Evolutionary conservation across 1,140 invertebrate species (phyloP).

Genomic region (Drosophila trapezifrons): DNA sequence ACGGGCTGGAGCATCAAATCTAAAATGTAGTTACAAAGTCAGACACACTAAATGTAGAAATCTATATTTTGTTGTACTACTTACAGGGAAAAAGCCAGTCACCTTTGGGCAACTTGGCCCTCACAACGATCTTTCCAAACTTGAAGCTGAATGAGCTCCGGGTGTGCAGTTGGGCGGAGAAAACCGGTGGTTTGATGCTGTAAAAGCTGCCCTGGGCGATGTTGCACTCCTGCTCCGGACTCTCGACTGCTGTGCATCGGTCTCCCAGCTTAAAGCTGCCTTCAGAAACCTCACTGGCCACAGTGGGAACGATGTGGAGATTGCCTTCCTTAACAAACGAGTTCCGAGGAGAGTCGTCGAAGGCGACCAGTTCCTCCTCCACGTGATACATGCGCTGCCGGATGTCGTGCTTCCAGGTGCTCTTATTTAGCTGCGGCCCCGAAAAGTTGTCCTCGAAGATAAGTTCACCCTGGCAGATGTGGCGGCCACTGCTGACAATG

Average conservation of each 20-base stretch:
- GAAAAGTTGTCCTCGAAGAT: slow-evolving; percentile 71
- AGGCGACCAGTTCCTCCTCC: slow-evolving; percentile 73
- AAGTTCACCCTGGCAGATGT: slow-evolving; percentile 59
- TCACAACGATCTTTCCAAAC: slow-evolving; percentile 66
- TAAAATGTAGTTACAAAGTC: background rate
- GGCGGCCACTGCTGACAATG: slow-evolving; percentile 22
- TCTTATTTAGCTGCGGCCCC: slow-evolving; percentile 41
- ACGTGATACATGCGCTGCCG: slow-evolving; percentile 65
- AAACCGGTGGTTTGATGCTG: slow-evolving; percentile 67
- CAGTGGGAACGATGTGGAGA: slow-evolving; percentile 56
- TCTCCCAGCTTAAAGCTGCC: slow-evolving; percentile 57
- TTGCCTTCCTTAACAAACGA: slow-evolving; percentile 64
- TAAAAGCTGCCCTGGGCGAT: slow-evolving; percentile 51
- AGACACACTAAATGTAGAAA: too few species aligned
- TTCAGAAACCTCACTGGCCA: slow-evolving; percentile 54
- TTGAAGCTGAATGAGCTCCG: slow-evolving; percentile 66
- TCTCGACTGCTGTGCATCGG: slow-evolving; percentile 65
- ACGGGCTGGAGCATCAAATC: slow-evolving; percentile 71
- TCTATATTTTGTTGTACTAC: background rate
- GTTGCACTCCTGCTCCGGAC: slow-evolving; percentile 57
- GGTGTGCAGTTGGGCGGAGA: slow-evolving; percentile 67
- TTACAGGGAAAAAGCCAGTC: slow-evolving; percentile 74
- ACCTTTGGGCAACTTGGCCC: slow-evolving; percentile 67
- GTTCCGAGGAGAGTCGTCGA: slow-evolving; percentile 49
- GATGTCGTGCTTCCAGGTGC: slow-evolving; percentile 68